Conservation (phyloP, 1,140 invertebrate species). For the Aplysia californica region DNA sequence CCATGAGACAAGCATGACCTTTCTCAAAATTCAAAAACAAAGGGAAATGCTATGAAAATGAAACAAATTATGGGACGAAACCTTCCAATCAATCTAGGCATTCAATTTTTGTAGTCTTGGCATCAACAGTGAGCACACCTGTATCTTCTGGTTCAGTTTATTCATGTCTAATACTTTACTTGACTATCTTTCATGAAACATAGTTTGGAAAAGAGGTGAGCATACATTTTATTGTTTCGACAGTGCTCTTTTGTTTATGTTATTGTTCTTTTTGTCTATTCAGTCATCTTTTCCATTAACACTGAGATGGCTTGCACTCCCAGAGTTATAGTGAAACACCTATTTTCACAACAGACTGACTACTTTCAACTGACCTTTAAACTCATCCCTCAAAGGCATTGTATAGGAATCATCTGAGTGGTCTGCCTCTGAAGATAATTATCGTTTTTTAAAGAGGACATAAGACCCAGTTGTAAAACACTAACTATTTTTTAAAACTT, state of each 20-base stretch:
- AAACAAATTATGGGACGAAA: background rate
- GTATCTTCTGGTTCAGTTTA: background rate
- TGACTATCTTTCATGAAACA: too few relatives aligned
- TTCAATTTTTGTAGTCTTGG: too few relatives aligned
- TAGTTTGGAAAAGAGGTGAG: too few relatives aligned
- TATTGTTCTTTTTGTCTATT: too few relatives aligned
- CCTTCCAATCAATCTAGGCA: background rate
- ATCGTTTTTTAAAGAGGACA: background rate
- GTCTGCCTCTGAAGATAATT: background rate
- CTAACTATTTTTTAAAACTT: constrained; percentile 66
- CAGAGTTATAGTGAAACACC: too few relatives aligned
- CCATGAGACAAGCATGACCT: background rate
- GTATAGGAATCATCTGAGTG: background rate
- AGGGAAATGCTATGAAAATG: constrained; percentile 80
- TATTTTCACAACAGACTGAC: too few relatives aligned
- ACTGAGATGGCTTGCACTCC: too few relatives aligned
- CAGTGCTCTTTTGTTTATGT: too few relatives aligned
- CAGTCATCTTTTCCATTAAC: too few relatives aligned
- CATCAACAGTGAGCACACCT: background rate
- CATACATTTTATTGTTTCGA: too few relatives aligned
- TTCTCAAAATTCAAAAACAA: background rate
- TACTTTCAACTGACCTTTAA: background rate
- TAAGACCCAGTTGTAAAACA: background rate
- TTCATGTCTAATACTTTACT: too few relatives aligned
- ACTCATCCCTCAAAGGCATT: background rate